phyloP scores from a whole-genome alignment of 2,113 vertebrate species.

The Poecile atricapillus region DNA sequence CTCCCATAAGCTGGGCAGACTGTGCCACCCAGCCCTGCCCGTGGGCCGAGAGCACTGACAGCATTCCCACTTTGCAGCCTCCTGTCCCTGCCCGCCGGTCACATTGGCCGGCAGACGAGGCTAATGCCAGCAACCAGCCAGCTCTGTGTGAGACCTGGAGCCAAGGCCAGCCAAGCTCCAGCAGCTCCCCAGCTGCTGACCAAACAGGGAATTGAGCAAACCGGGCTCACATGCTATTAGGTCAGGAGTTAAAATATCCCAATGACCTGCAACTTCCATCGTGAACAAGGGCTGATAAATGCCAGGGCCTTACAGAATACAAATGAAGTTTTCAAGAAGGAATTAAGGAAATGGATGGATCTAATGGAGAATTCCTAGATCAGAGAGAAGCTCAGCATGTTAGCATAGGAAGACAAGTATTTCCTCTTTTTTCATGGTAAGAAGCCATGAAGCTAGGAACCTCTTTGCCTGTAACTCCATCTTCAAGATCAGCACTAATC shows the following conservation, averaged over 20 bases:
- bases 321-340: neutral
- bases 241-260: neutral
- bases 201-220: neutral
- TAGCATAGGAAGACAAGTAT: neutral
- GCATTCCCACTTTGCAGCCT: neutral
- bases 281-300: neutral
- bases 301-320: neutral
- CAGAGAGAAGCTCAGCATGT: neutral
- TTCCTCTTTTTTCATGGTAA: neutral
- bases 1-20: rapidly evolving
- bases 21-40: neutral
- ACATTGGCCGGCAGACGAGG: rapidly evolving
- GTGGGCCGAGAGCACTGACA: neutral
- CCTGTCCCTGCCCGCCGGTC: neutral
- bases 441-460: neutral
- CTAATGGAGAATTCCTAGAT: neutral
- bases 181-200: neutral
- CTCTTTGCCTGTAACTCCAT: neutral
- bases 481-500: neutral
- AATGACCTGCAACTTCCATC: neutral
- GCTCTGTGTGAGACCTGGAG: rapidly evolving
- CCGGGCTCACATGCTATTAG: neutral
- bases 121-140: neutral
- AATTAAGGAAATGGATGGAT: neutral
- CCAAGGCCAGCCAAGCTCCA: neutral